A percentile compares a stretch with the other conserved stretches of the same genome.
Conservation (phyloP, 35 echinoderm and acorn worm genomes). For the Apostichopus japonicus region DNA sequence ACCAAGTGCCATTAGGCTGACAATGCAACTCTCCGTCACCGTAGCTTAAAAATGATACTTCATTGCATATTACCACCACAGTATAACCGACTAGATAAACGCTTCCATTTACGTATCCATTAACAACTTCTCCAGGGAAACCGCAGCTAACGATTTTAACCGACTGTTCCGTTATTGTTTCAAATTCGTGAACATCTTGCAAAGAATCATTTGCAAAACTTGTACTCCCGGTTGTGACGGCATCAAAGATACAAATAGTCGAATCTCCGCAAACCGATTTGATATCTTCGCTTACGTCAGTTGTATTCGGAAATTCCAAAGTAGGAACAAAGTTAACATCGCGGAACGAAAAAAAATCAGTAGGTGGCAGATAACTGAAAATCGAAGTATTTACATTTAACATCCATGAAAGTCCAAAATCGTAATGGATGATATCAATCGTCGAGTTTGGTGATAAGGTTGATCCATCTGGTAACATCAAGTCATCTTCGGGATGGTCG, state of each 20-base stretch:
- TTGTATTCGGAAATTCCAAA: conserved; percentile 51
- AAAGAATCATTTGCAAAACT: conserved; percentile 64
- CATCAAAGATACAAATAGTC: conserved; percentile 60
- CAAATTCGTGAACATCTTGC: conserved; percentile 1
- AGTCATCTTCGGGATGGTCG: conserved; percentile 63
- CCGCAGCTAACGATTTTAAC: conserved; percentile 72
- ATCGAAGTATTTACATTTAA: conserved; percentile 50
- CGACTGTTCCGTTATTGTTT: conserved; percentile 30
- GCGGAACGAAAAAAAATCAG: conserved; percentile 51
- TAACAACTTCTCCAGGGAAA: conserved; percentile 56
- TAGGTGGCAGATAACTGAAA: conserved; percentile 65
- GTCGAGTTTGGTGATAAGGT: conserved; percentile 32
- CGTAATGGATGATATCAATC: conserved; percentile 56
- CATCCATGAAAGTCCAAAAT: conserved; percentile 66
- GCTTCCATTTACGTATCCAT: conserved; percentile 51
- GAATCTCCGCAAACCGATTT: conserved; percentile 61
- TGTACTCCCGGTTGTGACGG: conserved; percentile 44
- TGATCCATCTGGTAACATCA: conserved; percentile 26
- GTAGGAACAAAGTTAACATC: conserved; percentile 44
- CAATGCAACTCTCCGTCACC: background rate
- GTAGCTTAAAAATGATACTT: background rate
- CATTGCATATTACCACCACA: conserved; percentile 58
- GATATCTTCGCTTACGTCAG: conserved; percentile 55
- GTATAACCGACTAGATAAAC: conserved; percentile 52
- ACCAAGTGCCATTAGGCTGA: conserved; percentile 17